Evolutionary conservation across 2,888 invertebrate species (phyloP).

Genomic region (Coelopa pilipes): DNA sequence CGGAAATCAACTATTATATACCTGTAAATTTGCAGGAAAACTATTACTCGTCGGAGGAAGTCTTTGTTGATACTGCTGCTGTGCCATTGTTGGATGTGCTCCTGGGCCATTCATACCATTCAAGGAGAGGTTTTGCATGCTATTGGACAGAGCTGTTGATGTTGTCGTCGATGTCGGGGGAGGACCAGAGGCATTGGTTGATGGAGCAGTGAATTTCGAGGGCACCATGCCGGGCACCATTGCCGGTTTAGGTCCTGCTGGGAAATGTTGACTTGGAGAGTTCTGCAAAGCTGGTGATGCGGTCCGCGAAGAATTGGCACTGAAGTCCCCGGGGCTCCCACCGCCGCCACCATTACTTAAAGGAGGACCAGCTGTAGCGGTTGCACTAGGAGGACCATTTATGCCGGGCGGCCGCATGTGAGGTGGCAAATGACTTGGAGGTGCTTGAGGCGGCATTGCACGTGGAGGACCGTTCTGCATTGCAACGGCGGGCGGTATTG

Average conservation of each 20-base stretch:
- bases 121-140: constrained; percentile 54
- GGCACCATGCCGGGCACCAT: neutral
- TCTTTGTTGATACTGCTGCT: constrained; percentile 3
- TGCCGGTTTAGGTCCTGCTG: neutral
- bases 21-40: constrained; percentile 31
- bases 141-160: constrained; percentile 44
- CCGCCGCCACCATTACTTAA: constrained; percentile 55
- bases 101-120: constrained; percentile 46
- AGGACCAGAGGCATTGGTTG: constrained; percentile 34
- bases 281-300: constrained; percentile 56
- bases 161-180: constrained; percentile 40
- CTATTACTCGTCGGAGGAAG: constrained; percentile 24
- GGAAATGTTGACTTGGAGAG: constrained; percentile 26
- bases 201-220: constrained; percentile 23
- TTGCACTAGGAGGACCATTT: constrained; percentile 47
- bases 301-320: constrained; percentile 64
- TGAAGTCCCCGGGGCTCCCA: constrained; percentile 44
- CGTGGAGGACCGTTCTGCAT: constrained; percentile 41
- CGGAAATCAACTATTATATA: neutral
- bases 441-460: constrained; percentile 37
- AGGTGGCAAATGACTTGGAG: constrained; percentile 50
- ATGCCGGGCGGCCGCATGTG: constrained; percentile 53
- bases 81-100: constrained; percentile 17
- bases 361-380: constrained; percentile 20
- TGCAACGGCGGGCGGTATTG: constrained; percentile 28